Evolutionary conservation across 2,888 invertebrate species (phyloP).

Genomic region (Mellilla xanthometata): DNA sequence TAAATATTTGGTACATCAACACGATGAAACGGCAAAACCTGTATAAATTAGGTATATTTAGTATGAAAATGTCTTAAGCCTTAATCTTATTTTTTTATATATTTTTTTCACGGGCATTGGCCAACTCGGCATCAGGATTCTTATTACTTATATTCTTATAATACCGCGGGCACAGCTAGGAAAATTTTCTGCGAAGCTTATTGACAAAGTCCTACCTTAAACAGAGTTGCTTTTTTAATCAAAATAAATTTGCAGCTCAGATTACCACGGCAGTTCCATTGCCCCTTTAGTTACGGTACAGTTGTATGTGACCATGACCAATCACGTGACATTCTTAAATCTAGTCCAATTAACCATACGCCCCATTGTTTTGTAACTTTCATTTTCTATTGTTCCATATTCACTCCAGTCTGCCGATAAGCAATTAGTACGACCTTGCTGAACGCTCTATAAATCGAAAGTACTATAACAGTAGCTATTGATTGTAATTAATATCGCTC

Average conservation of each 20-base stretch:
- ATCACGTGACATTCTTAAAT: constrained; percentile 15
- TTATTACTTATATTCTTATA: too few species aligned
- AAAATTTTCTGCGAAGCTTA: too few species aligned
- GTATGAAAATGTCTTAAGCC: too few species aligned
- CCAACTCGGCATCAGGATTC: too few species aligned
- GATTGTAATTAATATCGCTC: constrained; percentile 21
- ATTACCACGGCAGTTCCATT: neutral
- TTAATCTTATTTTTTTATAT: too few species aligned
- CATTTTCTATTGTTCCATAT: constrained; percentile 20
- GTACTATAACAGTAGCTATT: constrained; percentile 2
- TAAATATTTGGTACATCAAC: too few species aligned
- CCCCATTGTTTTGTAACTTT: constrained; percentile 13
- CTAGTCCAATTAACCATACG: constrained; percentile 9
- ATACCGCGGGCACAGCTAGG: too few species aligned
- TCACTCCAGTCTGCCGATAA: constrained; percentile 16
- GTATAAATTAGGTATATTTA: too few species aligned
- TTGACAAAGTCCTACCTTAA: too few species aligned
- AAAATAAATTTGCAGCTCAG: neutral
- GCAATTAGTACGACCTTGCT: constrained; percentile 25
- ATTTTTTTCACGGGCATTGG: too few species aligned
- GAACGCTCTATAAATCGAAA: constrained; percentile 12
- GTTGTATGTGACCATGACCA: constrained; percentile 6
- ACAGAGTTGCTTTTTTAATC: too few species aligned
- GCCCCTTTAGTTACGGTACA: constrained; percentile 3
- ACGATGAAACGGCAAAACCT: too few species aligned